A percentile compares a stretch with the other conserved stretches of the same genome.
phyloP scores from a whole-genome alignment of 2,113 vertebrate genomes.

The Peromyscus californicus region DNA sequence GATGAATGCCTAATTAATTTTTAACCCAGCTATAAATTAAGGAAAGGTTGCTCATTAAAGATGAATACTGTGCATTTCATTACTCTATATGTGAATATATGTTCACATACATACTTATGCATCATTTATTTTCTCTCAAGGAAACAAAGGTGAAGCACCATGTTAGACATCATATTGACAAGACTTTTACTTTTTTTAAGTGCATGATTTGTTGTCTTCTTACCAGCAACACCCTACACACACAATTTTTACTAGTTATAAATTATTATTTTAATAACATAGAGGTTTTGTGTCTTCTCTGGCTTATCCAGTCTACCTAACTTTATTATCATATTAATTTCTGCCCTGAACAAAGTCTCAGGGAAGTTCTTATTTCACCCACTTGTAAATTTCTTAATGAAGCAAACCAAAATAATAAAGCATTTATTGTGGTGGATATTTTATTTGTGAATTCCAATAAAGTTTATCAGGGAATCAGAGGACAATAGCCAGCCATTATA shows the following conservation, averaged over 20 bases:
- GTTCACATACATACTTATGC: background rate
- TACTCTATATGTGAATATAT: background rate
- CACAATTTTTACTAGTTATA: background rate
- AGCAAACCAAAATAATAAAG: background rate
- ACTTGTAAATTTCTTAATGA: background rate
- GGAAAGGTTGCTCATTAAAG: constrained; percentile 61
- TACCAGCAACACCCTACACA: fast-evolving
- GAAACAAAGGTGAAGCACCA: background rate
- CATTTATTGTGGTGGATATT: background rate
- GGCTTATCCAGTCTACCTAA: background rate
- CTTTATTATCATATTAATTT: background rate
- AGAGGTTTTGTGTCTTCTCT: fast-evolving
- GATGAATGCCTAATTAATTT: constrained; percentile 70
- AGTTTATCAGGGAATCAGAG: too few species aligned
- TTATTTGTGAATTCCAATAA: too few species aligned
- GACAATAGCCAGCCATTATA: too few species aligned
- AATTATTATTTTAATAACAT: background rate
- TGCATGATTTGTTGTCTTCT: background rate
- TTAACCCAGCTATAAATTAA: constrained; percentile 66
- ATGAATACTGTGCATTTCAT: background rate
- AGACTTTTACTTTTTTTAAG: background rate
- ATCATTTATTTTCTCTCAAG: constrained; percentile 19
- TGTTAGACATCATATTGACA: background rate
- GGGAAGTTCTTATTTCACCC: background rate
- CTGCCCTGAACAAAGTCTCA: background rate